Percentiles rank a stretch among this genome's conserved stretches.
Evolutionary conservation across 1,140 invertebrate genomes (phyloP).

Genomic region (Lepeophtheirus salmonis): DNA sequence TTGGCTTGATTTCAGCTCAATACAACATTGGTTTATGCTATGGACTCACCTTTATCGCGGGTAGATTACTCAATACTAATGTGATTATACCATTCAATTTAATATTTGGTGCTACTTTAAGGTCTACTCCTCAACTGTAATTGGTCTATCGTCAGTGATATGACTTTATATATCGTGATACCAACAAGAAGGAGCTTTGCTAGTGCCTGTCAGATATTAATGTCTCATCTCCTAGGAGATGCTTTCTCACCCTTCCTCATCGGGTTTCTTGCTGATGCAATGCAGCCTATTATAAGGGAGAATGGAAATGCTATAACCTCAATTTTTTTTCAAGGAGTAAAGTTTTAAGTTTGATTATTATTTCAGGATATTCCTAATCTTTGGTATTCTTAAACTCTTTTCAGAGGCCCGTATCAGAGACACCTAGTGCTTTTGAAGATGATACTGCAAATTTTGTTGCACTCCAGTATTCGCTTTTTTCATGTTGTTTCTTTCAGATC

Average conservation of each 20-base stretch:
- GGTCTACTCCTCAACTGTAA: slow-evolving; percentile 73
- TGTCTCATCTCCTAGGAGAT: slow-evolving; percentile 78
- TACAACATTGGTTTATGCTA: slow-evolving; percentile 44
- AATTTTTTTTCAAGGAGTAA: neutral
- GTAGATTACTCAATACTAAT: neutral
- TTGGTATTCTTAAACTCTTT: too few relatives aligned
- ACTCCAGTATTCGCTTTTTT: slow-evolving; percentile 70
- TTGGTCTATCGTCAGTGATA: slow-evolving; percentile 95
- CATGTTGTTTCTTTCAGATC: slow-evolving; percentile 71
- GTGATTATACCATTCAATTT: neutral
- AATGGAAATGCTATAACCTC: neutral
- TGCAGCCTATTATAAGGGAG: slow-evolving; percentile 1
- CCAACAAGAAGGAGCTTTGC: slow-evolving; percentile 76
- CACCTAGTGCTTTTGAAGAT: slow-evolving; percentile 2
- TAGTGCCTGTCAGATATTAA: slow-evolving; percentile 77
- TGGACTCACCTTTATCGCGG: slow-evolving; percentile 52
- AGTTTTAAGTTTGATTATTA: too few relatives aligned
- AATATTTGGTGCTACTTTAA: neutral
- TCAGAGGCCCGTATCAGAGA: neutral
- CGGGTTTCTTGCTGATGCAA: slow-evolving; percentile 43
- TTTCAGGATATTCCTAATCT: too few relatives aligned
- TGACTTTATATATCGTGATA: slow-evolving; percentile 79
- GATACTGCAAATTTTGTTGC: slow-evolving; percentile 28
- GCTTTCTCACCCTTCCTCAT: slow-evolving; percentile 80
- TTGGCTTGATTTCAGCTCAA: slow-evolving; percentile 44